A percentile compares a stretch with the other conserved stretches of the same genome.
Evolutionary conservation across 2,797 vertebrate genomes (phyloP).

Genomic region (Spinus olivaceus): DNA sequence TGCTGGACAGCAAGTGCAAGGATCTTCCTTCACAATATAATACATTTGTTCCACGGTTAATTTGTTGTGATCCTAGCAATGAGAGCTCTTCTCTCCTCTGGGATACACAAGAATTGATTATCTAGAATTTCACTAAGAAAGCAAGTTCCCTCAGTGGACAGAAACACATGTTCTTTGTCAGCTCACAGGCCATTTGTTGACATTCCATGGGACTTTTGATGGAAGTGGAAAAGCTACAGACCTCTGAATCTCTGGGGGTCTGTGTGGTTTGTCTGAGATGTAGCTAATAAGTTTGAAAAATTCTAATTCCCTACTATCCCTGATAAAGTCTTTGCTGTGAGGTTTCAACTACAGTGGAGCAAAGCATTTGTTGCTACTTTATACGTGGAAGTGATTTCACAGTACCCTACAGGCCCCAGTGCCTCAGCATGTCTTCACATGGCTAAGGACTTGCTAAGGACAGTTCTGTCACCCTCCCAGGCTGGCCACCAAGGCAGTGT

Average conservation of each 20-base stretch:
- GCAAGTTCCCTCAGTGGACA: not conserved
- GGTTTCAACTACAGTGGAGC: not conserved
- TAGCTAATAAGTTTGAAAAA: not conserved
- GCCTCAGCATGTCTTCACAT: not conserved
- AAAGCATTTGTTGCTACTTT: not conserved
- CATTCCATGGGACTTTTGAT: not conserved
- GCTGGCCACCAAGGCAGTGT: not conserved
- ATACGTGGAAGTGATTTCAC: not conserved
- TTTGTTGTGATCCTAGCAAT: not conserved
- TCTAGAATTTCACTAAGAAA: not conserved
- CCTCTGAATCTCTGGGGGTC: not conserved
- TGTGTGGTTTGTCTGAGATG: not conserved
- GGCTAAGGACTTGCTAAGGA: not conserved
- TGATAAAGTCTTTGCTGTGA: not conserved
- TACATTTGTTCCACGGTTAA: not conserved
- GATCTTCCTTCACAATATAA: not conserved
- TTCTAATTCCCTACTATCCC: not conserved
- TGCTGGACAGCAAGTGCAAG: not conserved
- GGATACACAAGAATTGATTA: not conserved
- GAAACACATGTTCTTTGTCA: not conserved
- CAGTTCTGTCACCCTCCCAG: not conserved
- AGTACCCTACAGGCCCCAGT: rapidly evolving
- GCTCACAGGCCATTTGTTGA: not conserved
- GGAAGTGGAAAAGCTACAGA: not conserved
- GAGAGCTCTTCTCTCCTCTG: not conserved